phyloP scores from a whole-genome alignment of 1,140 invertebrate genomes.

The Orchesella cincta region DNA sequence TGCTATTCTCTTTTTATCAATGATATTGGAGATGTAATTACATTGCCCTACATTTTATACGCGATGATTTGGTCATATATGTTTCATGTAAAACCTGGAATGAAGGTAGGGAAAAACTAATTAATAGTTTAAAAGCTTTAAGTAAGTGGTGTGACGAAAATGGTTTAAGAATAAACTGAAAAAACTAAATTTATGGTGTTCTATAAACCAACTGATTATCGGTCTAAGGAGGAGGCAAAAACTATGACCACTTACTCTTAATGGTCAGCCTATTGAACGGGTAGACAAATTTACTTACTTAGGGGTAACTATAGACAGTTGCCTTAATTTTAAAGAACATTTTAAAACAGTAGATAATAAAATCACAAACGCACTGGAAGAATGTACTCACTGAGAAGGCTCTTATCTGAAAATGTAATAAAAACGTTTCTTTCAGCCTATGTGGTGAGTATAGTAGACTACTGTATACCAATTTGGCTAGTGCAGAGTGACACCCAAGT shows the following conservation, averaged over 20 bases:
- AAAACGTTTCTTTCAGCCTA: not conserved
- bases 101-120: not conserved
- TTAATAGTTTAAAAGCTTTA: not conserved
- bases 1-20: conserved; percentile 50
- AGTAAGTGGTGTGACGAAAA: conserved; percentile 10
- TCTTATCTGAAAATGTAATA: not conserved
- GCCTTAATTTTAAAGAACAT: not conserved
- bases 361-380: not conserved
- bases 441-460: not conserved
- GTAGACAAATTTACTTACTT: not conserved
- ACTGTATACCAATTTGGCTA: not conserved
- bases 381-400: not conserved
- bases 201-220: not conserved
- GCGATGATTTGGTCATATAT: conserved; percentile 51
- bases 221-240: not conserved
- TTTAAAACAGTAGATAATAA: not conserved
- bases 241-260: not conserved
- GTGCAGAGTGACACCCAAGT: too few species aligned
- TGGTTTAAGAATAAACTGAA: not conserved
- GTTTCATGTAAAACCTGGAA: not conserved
- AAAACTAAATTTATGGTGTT: conserved; percentile 18
- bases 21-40: conserved; percentile 39
- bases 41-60: conserved; percentile 42
- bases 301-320: not conserved
- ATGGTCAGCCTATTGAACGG: not conserved